Evolutionary conservation across 1,140 invertebrate species (phyloP).

Genomic region (Pomacea maculata): DNA sequence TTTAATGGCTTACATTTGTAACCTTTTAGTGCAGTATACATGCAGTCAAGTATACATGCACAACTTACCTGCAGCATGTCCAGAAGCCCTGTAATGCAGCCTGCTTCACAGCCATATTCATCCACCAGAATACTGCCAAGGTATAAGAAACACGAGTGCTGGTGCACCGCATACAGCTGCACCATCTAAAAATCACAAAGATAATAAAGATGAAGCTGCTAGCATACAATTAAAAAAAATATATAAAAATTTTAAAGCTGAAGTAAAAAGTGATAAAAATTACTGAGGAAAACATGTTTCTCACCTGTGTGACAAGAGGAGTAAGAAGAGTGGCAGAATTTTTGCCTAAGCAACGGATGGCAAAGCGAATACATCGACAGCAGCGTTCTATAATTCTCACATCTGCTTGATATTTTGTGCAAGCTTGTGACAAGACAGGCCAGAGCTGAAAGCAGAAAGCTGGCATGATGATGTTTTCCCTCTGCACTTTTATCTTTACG

Average conservation of each 20-base stretch:
- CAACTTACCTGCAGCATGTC: conserved; percentile 77
- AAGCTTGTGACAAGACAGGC: conserved; percentile 85
- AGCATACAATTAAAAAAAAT: not conserved
- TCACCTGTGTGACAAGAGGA: conserved; percentile 81
- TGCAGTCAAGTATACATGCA: no score
- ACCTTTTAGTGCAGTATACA: no score
- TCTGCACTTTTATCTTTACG: no score
- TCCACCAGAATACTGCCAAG: conserved; percentile 94
- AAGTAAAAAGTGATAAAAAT: not conserved
- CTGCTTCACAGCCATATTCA: conserved; percentile 81
- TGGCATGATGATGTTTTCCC: not conserved
- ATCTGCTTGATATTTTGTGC: conserved; percentile 82
- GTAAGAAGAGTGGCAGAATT: conserved; percentile 81
- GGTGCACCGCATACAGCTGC: conserved; percentile 80
- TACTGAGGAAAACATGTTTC: not conserved
- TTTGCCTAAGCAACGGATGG: conserved; percentile 84
- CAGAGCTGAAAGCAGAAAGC: conserved; percentile 70
- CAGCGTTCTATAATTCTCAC: conserved; percentile 88
- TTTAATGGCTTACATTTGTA: no score
- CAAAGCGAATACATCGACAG: conserved; percentile 89
- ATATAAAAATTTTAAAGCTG: not conserved
- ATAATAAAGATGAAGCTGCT: not conserved
- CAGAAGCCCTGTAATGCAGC: conserved; percentile 79
- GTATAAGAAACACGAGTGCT: conserved; percentile 95
- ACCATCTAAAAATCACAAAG: conserved; percentile 75